phyloP scores from a whole-genome alignment of 2,113 vertebrate species.

The Perca flavescens region DNA sequence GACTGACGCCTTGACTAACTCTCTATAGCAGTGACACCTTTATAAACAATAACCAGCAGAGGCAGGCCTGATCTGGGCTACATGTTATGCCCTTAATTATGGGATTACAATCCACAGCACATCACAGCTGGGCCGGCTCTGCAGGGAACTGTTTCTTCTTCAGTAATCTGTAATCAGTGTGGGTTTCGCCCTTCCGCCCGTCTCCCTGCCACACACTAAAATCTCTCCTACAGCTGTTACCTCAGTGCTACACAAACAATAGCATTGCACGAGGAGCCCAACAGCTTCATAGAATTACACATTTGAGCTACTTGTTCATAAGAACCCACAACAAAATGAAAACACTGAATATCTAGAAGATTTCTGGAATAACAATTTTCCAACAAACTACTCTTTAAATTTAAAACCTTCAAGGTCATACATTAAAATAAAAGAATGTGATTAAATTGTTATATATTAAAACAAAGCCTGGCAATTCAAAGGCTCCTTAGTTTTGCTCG shows the following conservation, averaged over 20 bases:
- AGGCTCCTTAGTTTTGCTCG: conserved; percentile 33
- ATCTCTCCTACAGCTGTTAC: conserved; percentile 61
- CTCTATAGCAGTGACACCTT: conserved; percentile 10
- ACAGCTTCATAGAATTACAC: conserved; percentile 16
- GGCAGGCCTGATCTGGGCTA: conserved; percentile 41
- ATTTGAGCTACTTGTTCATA: conserved; percentile 5
- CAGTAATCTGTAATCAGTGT: conserved; percentile 72
- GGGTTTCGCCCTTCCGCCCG: conserved; percentile 47
- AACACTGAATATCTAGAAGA: conserved; percentile 43
- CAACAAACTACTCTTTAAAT: conserved; percentile 36
- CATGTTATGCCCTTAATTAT: conserved; percentile 57
- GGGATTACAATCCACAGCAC: conserved; percentile 62
- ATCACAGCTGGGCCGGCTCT: conserved; percentile 57
- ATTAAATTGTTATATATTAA: conserved; percentile 56
- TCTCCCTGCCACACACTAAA: conserved; percentile 35
- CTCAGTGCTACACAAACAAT: conserved; percentile 23
- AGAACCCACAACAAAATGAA: conserved; percentile 36
- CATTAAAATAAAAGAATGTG: conserved; percentile 47
- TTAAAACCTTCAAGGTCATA: conserved; percentile 36
- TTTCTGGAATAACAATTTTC: conserved; percentile 49
- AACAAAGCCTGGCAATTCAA: conserved; percentile 48
- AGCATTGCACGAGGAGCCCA: not conserved
- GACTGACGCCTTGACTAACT: not conserved
- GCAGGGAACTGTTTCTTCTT: conserved; percentile 46
- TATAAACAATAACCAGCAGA: conserved; percentile 51